Base-by-base conservation (phyloP, 1,140 invertebrate species). In the Lepidurus packardi region DNA sequence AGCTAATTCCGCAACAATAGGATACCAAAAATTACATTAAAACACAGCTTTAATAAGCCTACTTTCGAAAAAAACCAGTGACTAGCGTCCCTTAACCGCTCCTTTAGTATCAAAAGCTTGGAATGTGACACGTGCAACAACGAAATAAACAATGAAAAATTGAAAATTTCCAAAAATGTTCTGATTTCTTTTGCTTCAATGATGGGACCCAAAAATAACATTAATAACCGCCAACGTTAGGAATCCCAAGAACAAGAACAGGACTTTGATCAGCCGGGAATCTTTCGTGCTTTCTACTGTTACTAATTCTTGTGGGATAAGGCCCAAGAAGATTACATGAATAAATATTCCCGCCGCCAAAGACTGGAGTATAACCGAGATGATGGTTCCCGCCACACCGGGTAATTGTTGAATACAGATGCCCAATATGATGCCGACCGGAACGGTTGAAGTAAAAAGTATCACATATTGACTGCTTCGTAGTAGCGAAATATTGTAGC, bases 331-430 rank as follows among this genome's bases (percentile, higher is more conserved):
- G 2, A 83, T 84, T 7, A 87, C 85, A 79, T 86, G 84, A 13
- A 86, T 79, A 80, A 86, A 86, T 13, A 83, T 85, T 16, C 85
- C 86, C 21, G 85, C 82, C 6, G 86, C 85, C 34, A 86, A 73
- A 6, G 83, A 85, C 81, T 86, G 86, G 7, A 86, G 80, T 34
- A 85, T 78, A 16, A 82, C 85, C 10, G 84, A 83, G n/a, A 82
- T 73, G 21, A 84, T 43, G 7, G 77, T 73, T 21, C 79, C 83
- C n/a, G 44, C 43, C 24, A 77, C 77, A 45, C 83, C 81, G 45
- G 81, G 83, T 5, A 82, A 78, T 76, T 83, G 81, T 41, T 81
- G 81, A 75, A 86, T 75, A 42, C 79, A 43, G 13, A 85, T 77
- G 11, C 85, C 86, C 16, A 86, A 79, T n/a, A 81, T 21, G 77